These are phyloP conservation scores for Ichneumoninae sp. DNA, from an alignment of 2,888 invertebrate genomes.

Conservation along the genomic window DNA sequence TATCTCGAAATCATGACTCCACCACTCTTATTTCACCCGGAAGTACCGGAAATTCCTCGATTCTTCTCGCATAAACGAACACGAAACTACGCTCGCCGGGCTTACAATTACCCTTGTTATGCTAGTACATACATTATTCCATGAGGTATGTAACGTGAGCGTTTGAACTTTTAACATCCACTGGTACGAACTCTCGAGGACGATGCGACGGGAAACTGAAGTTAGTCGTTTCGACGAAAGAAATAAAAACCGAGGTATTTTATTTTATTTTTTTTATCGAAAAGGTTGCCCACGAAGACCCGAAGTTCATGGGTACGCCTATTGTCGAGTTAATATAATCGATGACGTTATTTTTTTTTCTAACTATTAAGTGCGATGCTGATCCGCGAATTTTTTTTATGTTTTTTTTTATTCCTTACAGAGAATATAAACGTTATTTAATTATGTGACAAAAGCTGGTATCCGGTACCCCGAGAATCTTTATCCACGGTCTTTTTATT, in stretches of 20 bases:
- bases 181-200: constrained; percentile 8
- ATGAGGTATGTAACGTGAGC: constrained; percentile 34
- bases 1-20: constrained; percentile 49
- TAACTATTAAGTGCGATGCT: background rate
- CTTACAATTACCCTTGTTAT: constrained; percentile 57
- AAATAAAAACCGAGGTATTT: background rate
- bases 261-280: background rate
- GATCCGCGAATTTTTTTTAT: background rate
- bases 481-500: constrained; percentile 24
- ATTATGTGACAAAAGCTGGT: constrained; percentile 20
- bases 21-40: background rate
- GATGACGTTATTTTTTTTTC: background rate
- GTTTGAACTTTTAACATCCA: constrained; percentile 51
- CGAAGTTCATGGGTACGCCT: background rate
- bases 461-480: constrained; percentile 19
- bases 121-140: constrained; percentile 35
- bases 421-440: constrained; percentile 20
- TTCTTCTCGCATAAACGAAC: constrained; percentile 58
- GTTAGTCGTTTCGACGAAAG: constrained; percentile 24
- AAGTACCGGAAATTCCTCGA: constrained; percentile 49
- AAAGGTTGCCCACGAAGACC: background rate
- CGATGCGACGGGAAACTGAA: constrained; percentile 2
- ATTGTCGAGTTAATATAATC: constrained; percentile 8
- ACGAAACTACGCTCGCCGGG: constrained; percentile 47
- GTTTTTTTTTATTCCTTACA: background rate